Conservation (phyloP, 2,113 vertebrate species). For the Lagenorhynchus albirostris region DNA sequence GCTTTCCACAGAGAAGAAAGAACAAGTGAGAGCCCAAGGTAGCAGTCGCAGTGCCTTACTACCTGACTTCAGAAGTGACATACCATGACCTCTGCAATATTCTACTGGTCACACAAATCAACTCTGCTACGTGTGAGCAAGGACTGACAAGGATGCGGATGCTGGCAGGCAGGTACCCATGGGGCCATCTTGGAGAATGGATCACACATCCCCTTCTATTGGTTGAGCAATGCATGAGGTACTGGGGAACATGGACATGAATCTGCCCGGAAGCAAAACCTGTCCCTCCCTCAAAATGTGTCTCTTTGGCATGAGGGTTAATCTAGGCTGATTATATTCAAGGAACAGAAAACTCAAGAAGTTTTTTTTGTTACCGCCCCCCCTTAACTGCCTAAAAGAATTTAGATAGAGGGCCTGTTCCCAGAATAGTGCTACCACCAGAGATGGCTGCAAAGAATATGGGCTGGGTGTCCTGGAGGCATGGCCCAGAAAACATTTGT, state of each 20-base stretch:
- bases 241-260: background rate
- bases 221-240: background rate
- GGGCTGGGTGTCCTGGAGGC: background rate
- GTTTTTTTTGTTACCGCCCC: background rate
- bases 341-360: background rate
- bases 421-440: background rate
- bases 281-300: too few species aligned
- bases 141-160: accelerated
- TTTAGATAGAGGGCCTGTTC: background rate
- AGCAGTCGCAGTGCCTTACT: background rate
- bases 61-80: background rate
- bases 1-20: background rate
- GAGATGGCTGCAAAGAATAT: background rate
- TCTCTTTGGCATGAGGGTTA: background rate
- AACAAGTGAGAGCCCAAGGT: background rate
- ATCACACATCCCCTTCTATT: background rate
- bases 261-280: background rate
- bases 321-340: background rate
- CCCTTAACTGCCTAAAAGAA: background rate
- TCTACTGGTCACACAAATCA: background rate
- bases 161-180: background rate
- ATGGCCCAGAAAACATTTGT: background rate
- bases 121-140: background rate
- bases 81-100: background rate
- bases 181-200: background rate